Conservation (phyloP, 1,140 invertebrate genomes). For the Hirudo medicinalis region DNA sequence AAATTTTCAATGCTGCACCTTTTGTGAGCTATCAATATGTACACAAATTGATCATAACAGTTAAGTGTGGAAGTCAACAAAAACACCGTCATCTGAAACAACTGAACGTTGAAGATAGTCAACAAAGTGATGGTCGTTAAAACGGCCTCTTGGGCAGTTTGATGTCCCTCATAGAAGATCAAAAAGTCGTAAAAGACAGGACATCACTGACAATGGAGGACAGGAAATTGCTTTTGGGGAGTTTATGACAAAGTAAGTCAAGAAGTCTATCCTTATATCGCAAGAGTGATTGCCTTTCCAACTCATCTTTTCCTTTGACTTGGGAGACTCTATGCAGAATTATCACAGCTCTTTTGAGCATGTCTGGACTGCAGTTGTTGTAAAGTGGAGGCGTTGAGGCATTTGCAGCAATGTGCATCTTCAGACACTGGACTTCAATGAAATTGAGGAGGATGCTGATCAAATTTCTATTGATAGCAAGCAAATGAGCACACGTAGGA, state of each 20-base stretch:
- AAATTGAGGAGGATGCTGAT: not conserved
- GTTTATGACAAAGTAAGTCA: constrained; percentile 8
- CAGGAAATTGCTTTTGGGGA: not conserved
- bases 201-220: not conserved
- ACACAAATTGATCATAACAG: too few species aligned
- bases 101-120: too few species aligned
- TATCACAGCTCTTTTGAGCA: constrained; percentile 84
- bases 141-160: too few species aligned
- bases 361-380: constrained; percentile 49
- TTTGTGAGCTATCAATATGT: too few species aligned
- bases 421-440: constrained; percentile 3
- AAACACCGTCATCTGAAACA: too few species aligned
- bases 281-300: not conserved
- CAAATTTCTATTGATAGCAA: constrained; percentile 2
- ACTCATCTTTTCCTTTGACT: constrained; percentile 22
- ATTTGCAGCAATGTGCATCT: not conserved
- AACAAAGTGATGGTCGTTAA: too few species aligned
- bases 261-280: not conserved
- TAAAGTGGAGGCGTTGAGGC: not conserved
- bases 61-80: too few species aligned
- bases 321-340: constrained; percentile 47
- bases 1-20: too few species aligned
- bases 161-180: too few species aligned
- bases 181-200: too few species aligned
- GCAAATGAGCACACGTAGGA: not conserved